A percentile compares a stretch with the other conserved stretches of the same genome.
phyloP scores from a whole-genome alignment of 2,888 invertebrate species.

The Drosophila affinis region DNA sequence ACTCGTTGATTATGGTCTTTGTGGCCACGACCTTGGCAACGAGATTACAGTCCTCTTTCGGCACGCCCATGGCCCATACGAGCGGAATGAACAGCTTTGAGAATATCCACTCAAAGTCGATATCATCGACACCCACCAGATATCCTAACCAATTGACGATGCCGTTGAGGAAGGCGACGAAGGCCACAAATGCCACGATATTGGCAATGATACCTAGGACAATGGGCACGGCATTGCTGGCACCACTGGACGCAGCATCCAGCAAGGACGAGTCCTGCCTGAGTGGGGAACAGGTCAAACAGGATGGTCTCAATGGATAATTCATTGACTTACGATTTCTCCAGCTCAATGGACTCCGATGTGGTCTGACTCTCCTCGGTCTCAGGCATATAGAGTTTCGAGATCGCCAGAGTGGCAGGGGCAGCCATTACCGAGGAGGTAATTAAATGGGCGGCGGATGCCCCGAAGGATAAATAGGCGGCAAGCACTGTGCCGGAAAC shows the following conservation, averaged over 20 bases:
- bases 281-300: slow-evolving; percentile 27
- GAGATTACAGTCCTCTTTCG: slow-evolving; percentile 87
- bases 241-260: slow-evolving; percentile 96
- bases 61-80: slow-evolving; percentile 93
- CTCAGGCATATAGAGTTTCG: slow-evolving; percentile 97
- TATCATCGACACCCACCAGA: slow-evolving; percentile 88
- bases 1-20: slow-evolving; percentile 96
- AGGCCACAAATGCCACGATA: slow-evolving; percentile 94
- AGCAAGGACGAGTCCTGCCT: slow-evolving; percentile 93
- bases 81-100: slow-evolving; percentile 96
- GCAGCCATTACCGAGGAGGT: slow-evolving; percentile 98
- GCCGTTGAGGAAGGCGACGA: slow-evolving; percentile 93
- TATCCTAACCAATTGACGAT: slow-evolving; percentile 91
- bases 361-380: slow-evolving; percentile 91
- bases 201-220: slow-evolving; percentile 95
- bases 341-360: slow-evolving; percentile 89
- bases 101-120: slow-evolving; percentile 90
- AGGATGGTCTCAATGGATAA: not conserved
- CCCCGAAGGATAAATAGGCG: slow-evolving; percentile 95
- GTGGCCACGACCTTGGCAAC: slow-evolving; percentile 94
- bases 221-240: slow-evolving; percentile 90
- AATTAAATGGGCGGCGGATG: slow-evolving; percentile 93
- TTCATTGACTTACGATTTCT: slow-evolving; percentile 86
- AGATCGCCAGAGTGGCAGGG: slow-evolving; percentile 94
- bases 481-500: slow-evolving; percentile 97